These are phyloP conservation scores for Poeciliopsis retropinna DNA, from an alignment of 2,113 vertebrate species.

Conservation along the genomic window DNA sequence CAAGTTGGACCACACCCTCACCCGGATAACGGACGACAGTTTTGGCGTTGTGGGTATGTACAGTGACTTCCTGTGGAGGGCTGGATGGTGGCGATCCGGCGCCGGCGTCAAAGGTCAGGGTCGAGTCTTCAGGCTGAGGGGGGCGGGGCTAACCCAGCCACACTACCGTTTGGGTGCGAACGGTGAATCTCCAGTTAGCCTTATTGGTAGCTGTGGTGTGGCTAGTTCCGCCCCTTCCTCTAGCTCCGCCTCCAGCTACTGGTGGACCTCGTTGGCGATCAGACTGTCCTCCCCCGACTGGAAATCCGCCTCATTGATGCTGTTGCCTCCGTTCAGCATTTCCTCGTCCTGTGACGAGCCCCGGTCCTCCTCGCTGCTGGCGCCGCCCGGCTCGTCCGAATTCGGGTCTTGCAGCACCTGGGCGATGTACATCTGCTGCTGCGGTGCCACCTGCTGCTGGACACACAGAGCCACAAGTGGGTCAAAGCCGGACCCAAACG, in stretches of 20 bases:
- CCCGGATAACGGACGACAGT: constrained; percentile 11
- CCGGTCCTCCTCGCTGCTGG: constrained; percentile 83
- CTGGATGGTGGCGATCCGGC: constrained; percentile 52
- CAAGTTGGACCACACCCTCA: constrained; percentile 32
- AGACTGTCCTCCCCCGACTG: constrained; percentile 99
- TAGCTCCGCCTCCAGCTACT: constrained; percentile 68
- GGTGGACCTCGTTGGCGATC: constrained; percentile 95
- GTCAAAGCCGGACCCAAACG: neutral
- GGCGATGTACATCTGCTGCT: constrained; percentile 94
- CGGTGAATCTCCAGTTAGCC: constrained; percentile 30
- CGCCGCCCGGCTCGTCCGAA: constrained; percentile 82
- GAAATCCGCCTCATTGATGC: constrained; percentile 95
- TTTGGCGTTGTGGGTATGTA: constrained; percentile 67
- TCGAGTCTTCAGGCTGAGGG: constrained; percentile 61
- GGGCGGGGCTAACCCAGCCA: constrained; percentile 47
- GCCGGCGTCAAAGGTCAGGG: constrained; percentile 60
- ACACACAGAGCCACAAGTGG: neutral
- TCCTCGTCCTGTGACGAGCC: constrained; percentile 92
- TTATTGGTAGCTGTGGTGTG: constrained; percentile 22
- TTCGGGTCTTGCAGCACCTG: constrained; percentile 94
- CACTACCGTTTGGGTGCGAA: constrained; percentile 25
- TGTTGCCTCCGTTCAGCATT: constrained; percentile 85
- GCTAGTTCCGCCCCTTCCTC: constrained; percentile 51
- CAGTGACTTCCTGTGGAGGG: constrained; percentile 49
- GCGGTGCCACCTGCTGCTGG: constrained; percentile 37